Evolutionary conservation across 2,888 invertebrate species (phyloP).

Genomic region (Epinotia nisella): DNA sequence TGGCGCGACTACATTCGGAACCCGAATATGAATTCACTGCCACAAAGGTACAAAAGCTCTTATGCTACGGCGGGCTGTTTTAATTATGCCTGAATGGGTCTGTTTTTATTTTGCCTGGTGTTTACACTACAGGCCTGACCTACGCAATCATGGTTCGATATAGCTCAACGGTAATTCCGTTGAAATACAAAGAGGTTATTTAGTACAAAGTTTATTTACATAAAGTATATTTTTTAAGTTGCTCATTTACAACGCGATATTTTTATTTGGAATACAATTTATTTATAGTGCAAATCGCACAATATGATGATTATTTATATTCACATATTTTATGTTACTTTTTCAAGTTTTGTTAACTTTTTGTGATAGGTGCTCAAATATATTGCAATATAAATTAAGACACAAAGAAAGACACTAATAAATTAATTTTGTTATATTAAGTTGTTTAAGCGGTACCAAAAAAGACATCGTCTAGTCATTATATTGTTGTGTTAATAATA

Average conservation of each 20-base stretch:
- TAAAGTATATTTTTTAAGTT: constrained; percentile 31
- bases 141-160: not conserved
- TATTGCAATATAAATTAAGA: constrained; percentile 20
- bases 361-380: constrained; percentile 17
- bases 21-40: not conserved
- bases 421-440: constrained; percentile 19
- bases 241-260: constrained; percentile 33
- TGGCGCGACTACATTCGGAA: too few relatives aligned
- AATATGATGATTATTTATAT: constrained; percentile 24
- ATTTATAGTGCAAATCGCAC: constrained; percentile 23
- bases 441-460: constrained; percentile 22
- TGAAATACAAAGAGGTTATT: not conserved
- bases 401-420: constrained; percentile 20
- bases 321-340: constrained; percentile 18
- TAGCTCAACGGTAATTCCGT: not conserved
- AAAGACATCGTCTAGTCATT: constrained; percentile 40
- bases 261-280: constrained; percentile 27
- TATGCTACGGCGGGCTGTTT: too few relatives aligned
- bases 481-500: constrained; percentile 12
- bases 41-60: not conserved
- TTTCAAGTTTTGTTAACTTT: constrained; percentile 5
- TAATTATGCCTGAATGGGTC: too few relatives aligned
- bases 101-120: too few relatives aligned
- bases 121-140: too few relatives aligned
- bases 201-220: constrained; percentile 37